Conservation (phyloP, 2,888 invertebrate genomes). For the Tachina fera region DNA sequence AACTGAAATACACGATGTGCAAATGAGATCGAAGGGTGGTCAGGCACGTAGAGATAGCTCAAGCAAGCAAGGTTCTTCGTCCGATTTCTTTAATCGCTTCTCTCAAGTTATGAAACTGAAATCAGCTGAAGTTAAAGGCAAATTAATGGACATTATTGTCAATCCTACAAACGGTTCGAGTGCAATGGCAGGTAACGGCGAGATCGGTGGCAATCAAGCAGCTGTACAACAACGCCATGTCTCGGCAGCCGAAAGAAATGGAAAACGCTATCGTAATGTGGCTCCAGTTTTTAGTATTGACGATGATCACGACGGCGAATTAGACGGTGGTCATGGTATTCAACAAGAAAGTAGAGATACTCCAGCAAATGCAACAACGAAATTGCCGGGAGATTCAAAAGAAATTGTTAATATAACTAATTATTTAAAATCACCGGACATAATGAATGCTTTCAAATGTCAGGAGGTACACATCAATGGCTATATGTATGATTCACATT, state of each 20-base stretch:
- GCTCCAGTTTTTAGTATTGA: conserved; percentile 97
- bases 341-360: conserved; percentile 76
- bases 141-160: conserved; percentile 95
- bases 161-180: conserved; percentile 85
- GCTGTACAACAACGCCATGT: conserved; percentile 88
- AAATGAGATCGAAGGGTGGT: conserved; percentile 47
- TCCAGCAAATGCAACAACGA: conserved; percentile 82
- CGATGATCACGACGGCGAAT: conserved; percentile 89
- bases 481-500: conserved; percentile 93
- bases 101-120: conserved; percentile 95
- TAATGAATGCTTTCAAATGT: conserved; percentile 94
- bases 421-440: conserved; percentile 92
- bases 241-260: conserved; percentile 91
- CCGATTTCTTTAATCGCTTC: conserved; percentile 91
- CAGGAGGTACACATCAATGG: conserved; percentile 96
- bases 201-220: conserved; percentile 37
- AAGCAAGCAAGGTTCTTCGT: conserved; percentile 80
- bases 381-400: conserved; percentile 86
- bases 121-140: conserved; percentile 95
- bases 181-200: conserved; percentile 19
- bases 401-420: conserved; percentile 91
- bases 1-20: conserved; percentile 60
- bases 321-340: conserved; percentile 39
- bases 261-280: conserved; percentile 94
- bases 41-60: conserved; percentile 66